phyloP scores from a whole-genome alignment of 2,888 invertebrate genomes.

The Parascotia fuliginaria region DNA sequence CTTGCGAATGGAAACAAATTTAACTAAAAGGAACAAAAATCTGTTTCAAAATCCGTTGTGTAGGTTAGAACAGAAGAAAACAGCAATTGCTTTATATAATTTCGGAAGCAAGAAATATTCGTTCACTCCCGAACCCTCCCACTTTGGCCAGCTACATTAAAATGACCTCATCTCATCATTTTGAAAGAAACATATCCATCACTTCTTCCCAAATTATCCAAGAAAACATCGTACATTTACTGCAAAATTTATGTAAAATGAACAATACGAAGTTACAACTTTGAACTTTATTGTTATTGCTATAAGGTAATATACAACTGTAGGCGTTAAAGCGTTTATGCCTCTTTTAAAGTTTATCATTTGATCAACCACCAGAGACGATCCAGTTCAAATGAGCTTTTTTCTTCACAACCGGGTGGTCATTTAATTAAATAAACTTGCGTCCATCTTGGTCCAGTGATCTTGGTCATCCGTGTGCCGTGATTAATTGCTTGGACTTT shows the following conservation, averaged over 20 bases:
- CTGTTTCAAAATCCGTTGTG: too few relatives aligned
- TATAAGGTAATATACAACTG: too few relatives aligned
- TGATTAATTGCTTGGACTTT: constrained; percentile 30
- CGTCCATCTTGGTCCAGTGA: neutral
- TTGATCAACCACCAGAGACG: constrained; percentile 9
- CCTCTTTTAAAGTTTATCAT: too few relatives aligned
- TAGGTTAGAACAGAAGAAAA: too few relatives aligned
- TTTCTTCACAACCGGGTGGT: constrained; percentile 32
- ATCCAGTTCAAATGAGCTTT: constrained; percentile 34
- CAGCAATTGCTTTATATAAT: too few relatives aligned
- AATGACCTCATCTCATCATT: constrained; percentile 17
- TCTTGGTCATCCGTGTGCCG: constrained; percentile 1
- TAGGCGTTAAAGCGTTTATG: too few relatives aligned
- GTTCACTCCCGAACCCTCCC: neutral
- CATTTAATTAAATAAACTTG: constrained; percentile 29
- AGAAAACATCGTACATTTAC: constrained; percentile 25
- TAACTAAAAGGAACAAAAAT: too few relatives aligned
- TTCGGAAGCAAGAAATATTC: too few relatives aligned
- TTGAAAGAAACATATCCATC: constrained; percentile 25
- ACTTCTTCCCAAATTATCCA: constrained; percentile 20
- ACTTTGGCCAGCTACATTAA: neutral
- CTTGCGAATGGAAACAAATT: too few relatives aligned
- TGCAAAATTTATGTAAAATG: too few relatives aligned
- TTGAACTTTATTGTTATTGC: too few relatives aligned
- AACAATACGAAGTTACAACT: too few relatives aligned